A percentile compares a stretch with the other conserved stretches of the same genome.
Evolutionary conservation across 2,797 vertebrate species (phyloP).

Genomic region (Poecilia gillii): DNA sequence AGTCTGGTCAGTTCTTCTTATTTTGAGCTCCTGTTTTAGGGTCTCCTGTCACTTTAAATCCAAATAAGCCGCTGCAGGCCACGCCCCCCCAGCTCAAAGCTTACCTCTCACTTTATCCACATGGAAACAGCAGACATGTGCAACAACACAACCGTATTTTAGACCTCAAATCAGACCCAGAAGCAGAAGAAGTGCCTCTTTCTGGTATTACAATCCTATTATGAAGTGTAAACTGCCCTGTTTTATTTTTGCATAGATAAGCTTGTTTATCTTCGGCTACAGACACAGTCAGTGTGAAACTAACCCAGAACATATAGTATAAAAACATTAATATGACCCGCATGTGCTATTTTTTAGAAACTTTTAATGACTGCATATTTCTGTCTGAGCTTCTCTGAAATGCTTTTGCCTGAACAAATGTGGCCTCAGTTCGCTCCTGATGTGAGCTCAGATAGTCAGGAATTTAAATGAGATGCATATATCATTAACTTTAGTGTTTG

Average conservation of each 20-base stretch:
- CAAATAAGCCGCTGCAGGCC: too few relatives aligned
- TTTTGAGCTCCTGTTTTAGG: too few relatives aligned
- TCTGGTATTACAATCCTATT: not conserved
- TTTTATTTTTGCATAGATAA: not conserved
- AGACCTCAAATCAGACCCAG: not conserved
- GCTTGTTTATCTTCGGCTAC: not conserved
- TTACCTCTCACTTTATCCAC: too few relatives aligned
- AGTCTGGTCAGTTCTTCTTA: too few relatives aligned
- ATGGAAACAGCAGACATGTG: too few relatives aligned
- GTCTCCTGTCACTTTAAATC: too few relatives aligned
- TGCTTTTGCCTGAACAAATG: not conserved
- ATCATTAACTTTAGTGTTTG: not conserved
- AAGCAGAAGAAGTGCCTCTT: not conserved
- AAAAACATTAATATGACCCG: not conserved
- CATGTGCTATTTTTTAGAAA: not conserved
- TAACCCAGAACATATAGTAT: not conserved
- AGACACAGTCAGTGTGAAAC: not conserved
- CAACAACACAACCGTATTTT: too few relatives aligned
- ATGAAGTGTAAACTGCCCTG: not conserved
- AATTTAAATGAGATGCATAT: not conserved
- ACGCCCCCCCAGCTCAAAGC: too few relatives aligned
- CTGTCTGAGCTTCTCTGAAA: not conserved
- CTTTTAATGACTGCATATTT: not conserved
- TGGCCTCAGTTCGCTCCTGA: not conserved
- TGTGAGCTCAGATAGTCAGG: not conserved